Percentiles rank a stretch among this genome's conserved stretches.
phyloP scores from a whole-genome alignment of 2,113 vertebrate genomes.

The Todiramphus chloris region DNA sequence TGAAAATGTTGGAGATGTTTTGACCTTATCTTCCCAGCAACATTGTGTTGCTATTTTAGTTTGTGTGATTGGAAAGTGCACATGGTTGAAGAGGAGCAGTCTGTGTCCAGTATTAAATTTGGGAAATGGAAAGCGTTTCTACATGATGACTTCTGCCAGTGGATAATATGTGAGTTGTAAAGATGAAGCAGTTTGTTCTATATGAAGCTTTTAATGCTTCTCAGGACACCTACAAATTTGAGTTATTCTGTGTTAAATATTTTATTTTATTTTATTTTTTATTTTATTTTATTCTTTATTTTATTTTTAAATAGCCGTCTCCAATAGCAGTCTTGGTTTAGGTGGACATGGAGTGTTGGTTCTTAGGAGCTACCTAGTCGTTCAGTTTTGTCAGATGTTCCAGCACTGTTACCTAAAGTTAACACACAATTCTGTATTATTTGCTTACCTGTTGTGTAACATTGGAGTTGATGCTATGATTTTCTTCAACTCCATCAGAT shows the following conservation, averaged over 20 bases:
- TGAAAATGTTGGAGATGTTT: neutral
- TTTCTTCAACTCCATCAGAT: neutral
- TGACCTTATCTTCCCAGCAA: neutral
- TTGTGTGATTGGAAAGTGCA: neutral
- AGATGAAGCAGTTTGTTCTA: neutral
- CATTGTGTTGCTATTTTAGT: neutral
- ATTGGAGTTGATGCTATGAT: neutral
- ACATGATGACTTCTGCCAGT: neutral
- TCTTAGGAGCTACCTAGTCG: neutral
- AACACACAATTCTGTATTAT: neutral
- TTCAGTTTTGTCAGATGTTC: neutral
- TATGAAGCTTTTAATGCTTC: neutral
- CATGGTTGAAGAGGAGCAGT: neutral
- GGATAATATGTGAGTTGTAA: neutral
- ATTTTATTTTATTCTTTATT: neutral
- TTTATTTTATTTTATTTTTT: neutral
- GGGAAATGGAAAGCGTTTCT: neutral
- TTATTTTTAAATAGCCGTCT: neutral
- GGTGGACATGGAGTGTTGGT: neutral
- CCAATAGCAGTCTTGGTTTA: neutral
- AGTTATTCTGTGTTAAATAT: neutral
- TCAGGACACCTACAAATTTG: neutral
- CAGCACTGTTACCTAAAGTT: neutral
- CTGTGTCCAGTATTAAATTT: neutral
- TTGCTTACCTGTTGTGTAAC: neutral